These are phyloP conservation scores for Rhamnusium bicolor DNA, from an alignment of 2,888 invertebrate genomes.

Conservation along the genomic window DNA sequence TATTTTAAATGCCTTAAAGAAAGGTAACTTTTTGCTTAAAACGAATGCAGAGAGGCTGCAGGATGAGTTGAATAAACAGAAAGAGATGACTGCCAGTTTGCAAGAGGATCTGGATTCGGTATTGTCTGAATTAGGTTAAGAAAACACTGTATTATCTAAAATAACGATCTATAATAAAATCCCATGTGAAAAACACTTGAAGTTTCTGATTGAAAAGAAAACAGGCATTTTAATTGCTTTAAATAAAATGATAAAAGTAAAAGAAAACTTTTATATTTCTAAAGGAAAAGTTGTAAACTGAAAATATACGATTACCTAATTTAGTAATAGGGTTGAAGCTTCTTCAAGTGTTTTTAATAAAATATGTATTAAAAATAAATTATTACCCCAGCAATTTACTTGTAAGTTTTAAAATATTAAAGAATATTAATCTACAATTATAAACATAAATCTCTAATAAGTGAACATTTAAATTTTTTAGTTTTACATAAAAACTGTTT, in stretches of 20 bases:
- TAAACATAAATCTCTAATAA: not conserved
- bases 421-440: not conserved
- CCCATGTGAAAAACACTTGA: slow-evolving; percentile 14
- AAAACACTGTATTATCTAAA: not conserved
- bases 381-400: not conserved
- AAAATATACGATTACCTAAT: not conserved
- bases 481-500: not conserved
- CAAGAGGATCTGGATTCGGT: slow-evolving; percentile 91
- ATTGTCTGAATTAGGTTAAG: slow-evolving; percentile 86
- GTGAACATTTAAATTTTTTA: not conserved
- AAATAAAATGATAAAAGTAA: not conserved
- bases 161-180: not conserved
- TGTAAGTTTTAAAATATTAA: slow-evolving; percentile 13
- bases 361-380: slow-evolving; percentile 12
- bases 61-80: slow-evolving; percentile 88
- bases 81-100: slow-evolving; percentile 83
- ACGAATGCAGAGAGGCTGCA: slow-evolving; percentile 90
- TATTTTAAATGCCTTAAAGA: slow-evolving; percentile 85
- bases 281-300: not conserved
- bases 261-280: not conserved
- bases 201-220: not conserved
- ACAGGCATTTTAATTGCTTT: not conserved
- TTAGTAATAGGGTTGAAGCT: not conserved
- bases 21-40: slow-evolving; percentile 89
- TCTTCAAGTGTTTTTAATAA: slow-evolving; percentile 15